Base-by-base conservation (phyloP, 2,113 vertebrate genomes). In the Brachionichthys hirsutus region DNA sequence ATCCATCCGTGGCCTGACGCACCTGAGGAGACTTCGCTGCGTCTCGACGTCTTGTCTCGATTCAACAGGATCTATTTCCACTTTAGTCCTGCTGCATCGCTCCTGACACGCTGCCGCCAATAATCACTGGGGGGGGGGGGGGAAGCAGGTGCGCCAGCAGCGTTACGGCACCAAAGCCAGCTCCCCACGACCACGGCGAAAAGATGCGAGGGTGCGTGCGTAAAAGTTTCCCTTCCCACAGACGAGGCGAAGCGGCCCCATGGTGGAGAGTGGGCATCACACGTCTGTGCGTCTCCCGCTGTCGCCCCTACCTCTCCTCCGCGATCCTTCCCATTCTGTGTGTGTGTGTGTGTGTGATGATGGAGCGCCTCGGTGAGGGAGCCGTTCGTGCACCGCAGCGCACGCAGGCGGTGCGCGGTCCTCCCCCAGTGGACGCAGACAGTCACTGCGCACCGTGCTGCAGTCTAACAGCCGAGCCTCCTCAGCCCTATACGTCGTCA, bases 61-160 rank as follows among this genome's bases (percentile, higher is more conserved):
- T 90, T 91, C 89, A 91, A 91, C 91, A 92, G 90, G 90, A 92
- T 90, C 90, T 83, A 68, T 80, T 46, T 83, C 81, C 85, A 89
- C 89, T 87, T 78, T 73, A 75, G 70, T 86, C 78, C 73, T 83
- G 82, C 91, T 81, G 71, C 90, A 78, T 89, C 88, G 89, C 88
- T 89, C 89, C 89, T 47, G 64, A 45, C 71, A 22, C 6, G 12
- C 67, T 41, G 82, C 67, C 57, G 66, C 53, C 79, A 38, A 60
- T 17, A 48, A 34, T 54, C 54, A 48, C 54, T 8, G 24, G 3
- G 35, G 48, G 24, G 44, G 46, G 19, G 17, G 62, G 42, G 62
- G 68, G 52, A 60, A 67, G 64, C 83, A 88, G 77, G 75, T 87
- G 86, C 81, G 61, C 74, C n/a, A 50, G 67, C 69, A 40, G 67